Conservation (phyloP, 64 coral and sea anemone species). For the Montipora efflorescens region DNA sequence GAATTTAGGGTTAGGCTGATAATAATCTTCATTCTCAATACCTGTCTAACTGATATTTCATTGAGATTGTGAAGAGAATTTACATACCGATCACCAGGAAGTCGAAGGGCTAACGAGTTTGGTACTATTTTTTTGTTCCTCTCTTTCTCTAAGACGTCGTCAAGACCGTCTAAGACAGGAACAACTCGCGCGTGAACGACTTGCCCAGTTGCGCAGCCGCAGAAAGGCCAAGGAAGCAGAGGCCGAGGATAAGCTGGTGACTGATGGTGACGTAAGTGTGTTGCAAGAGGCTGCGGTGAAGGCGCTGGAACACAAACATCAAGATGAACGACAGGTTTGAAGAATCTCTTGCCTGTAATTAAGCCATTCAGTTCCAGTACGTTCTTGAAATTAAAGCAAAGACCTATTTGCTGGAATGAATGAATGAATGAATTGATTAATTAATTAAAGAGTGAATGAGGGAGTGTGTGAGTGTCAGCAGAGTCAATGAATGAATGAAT, state of each 20-base stretch:
- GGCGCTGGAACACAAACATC: conserved; percentile 80
- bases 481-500: no score
- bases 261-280: conserved; percentile 77
- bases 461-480: no score
- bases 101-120: neutral
- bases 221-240: conserved; percentile 49
- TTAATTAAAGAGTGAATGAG: no score
- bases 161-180: conserved; percentile 88
- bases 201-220: conserved; percentile 72
- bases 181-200: conserved; percentile 88
- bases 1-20: no score
- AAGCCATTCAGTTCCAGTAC: no score
- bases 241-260: conserved; percentile 75
- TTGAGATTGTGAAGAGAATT: no score
- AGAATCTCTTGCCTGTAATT: neutral
- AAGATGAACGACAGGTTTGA: conserved; percentile 73
- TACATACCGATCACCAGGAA: no score
- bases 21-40: no score
- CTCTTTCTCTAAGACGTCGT: conserved; percentile 45
- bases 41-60: no score
- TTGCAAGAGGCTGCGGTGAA: conserved; percentile 86
- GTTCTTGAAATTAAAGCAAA: no score
- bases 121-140: neutral
- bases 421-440: no score
- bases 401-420: no score